Evolutionary conservation across 2,113 vertebrate species (phyloP).

Genomic region (Ophiodon elongatus): DNA sequence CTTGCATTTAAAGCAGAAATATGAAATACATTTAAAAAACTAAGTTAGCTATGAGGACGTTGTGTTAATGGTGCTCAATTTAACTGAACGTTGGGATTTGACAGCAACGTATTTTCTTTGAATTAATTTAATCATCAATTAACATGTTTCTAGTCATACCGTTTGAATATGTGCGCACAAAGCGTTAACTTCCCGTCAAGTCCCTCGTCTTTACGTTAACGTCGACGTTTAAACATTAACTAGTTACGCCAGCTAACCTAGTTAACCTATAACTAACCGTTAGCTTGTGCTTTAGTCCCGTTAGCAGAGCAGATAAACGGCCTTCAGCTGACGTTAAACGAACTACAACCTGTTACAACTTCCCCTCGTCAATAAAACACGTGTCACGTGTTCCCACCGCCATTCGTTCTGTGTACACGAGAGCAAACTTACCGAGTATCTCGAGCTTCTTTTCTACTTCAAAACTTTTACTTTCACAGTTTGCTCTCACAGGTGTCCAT

Average conservation of each 20-base stretch:
- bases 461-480: neutral
- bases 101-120: neutral
- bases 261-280: neutral
- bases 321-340: neutral
- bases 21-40: neutral
- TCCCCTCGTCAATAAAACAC: neutral
- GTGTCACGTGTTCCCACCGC: neutral
- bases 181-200: neutral
- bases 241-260: neutral
- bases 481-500: constrained; percentile 35
- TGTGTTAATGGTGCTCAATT: neutral
- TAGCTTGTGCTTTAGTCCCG: neutral
- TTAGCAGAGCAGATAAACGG: neutral
- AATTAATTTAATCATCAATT: no score
- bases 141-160: no score
- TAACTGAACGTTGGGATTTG: neutral
- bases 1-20: neutral
- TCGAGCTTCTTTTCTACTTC: neutral
- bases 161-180: no score
- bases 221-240: neutral
- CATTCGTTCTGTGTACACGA: neutral
- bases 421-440: constrained; percentile 37
- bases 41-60: neutral
- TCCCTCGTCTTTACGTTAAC: neutral
- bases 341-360: neutral